Evolutionary conservation across 2,888 invertebrate genomes (phyloP).

Genomic region (Hydraecia micacea): DNA sequence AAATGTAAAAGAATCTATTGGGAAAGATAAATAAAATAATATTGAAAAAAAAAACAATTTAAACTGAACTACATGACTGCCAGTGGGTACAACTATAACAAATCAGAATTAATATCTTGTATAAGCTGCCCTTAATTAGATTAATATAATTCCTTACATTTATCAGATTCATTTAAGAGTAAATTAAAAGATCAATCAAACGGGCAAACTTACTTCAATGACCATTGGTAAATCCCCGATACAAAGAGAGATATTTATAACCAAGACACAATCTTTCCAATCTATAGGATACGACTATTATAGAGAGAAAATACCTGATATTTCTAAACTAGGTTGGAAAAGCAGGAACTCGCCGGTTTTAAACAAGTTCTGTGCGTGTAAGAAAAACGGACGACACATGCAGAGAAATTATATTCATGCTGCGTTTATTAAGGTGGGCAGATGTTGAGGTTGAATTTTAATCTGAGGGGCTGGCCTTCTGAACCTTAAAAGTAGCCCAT

Average conservation of each 20-base stretch:
- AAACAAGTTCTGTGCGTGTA: slow-evolving; percentile 56
- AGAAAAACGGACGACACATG: slow-evolving; percentile 42
- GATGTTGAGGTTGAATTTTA: neutral
- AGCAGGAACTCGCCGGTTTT: slow-evolving; percentile 56
- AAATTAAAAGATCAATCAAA: too few relatives aligned
- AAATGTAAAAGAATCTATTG: too few relatives aligned
- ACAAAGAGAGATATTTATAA: slow-evolving; percentile 18
- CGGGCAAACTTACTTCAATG: neutral
- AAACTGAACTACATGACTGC: too few relatives aligned
- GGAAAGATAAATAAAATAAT: too few relatives aligned
- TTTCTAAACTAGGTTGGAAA: slow-evolving; percentile 63
- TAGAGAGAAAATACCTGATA: slow-evolving; percentile 64
- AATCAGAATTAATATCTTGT: too few relatives aligned
- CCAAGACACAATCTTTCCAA: slow-evolving; percentile 28
- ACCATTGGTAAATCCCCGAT: neutral
- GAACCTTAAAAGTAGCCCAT: too few relatives aligned
- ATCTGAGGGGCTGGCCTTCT: neutral
- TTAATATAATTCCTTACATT: neutral
- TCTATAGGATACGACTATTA: slow-evolving; percentile 44
- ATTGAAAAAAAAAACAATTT: too few relatives aligned
- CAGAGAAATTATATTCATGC: slow-evolving; percentile 46
- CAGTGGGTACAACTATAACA: too few relatives aligned
- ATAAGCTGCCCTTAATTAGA: too few relatives aligned
- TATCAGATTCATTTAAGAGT: neutral
- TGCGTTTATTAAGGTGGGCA: neutral